phyloP scores from a whole-genome alignment of 2,113 vertebrate species.

The Lasiurus borealis region DNA sequence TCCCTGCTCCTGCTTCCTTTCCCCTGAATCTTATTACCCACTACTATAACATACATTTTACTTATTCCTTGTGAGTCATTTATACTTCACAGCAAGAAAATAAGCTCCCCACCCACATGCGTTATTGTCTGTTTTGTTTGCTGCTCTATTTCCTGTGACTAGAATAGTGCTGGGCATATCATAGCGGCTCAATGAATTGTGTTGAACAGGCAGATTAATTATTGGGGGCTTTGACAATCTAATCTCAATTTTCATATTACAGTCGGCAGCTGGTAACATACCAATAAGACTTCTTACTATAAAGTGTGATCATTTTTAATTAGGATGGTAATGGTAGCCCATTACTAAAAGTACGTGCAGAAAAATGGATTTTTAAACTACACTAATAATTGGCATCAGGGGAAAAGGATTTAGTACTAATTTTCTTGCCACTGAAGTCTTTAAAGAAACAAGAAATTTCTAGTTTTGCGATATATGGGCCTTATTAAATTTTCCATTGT shows the following conservation, averaged over 20 bases:
- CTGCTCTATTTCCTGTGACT: neutral
- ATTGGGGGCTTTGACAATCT: neutral
- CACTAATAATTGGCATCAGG: neutral
- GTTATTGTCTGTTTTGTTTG: neutral
- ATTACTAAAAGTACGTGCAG: neutral
- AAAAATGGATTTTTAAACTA: constrained; percentile 3
- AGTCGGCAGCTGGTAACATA: neutral
- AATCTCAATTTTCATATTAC: neutral
- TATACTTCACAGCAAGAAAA: neutral
- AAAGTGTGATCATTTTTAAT: neutral
- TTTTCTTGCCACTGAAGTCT: neutral
- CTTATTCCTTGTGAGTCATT: neutral
- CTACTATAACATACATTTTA: neutral
- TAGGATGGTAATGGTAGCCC: neutral
- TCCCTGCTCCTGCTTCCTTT: neutral
- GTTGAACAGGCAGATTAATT: neutral
- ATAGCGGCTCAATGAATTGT: neutral
- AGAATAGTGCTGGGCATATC: neutral
- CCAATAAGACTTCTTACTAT: neutral
- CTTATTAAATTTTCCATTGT: neutral
- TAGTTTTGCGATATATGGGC: neutral
- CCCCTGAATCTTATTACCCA: neutral
- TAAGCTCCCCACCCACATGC: neutral
- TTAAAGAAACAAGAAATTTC: neutral
- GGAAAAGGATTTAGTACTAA: neutral